These are phyloP conservation scores for Lasiurus borealis DNA, from an alignment of 2,113 vertebrate genomes.

Conservation along the genomic window DNA sequence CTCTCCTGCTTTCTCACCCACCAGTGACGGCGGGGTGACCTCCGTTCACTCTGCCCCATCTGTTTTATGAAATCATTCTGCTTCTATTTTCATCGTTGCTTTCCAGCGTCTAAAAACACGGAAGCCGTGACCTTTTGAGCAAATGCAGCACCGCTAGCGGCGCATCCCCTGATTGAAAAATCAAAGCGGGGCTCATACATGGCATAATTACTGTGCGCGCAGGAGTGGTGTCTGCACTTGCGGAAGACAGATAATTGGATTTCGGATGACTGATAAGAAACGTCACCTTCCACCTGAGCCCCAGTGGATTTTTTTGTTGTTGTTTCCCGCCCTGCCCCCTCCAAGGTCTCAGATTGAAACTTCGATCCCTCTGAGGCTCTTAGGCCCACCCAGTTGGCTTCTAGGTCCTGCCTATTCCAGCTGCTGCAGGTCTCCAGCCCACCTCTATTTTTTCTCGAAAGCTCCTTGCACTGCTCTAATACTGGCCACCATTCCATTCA, in stretches of 20 bases:
- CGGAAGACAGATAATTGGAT: conserved; percentile 78
- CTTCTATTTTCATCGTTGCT: conserved; percentile 78
- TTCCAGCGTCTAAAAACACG: conserved; percentile 56
- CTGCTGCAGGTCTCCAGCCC: background rate
- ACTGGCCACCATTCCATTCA: no score
- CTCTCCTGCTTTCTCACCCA: background rate
- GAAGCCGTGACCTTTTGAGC: conserved; percentile 77
- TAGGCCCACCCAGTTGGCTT: background rate
- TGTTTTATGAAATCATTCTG: conserved; percentile 67
- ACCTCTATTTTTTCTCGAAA: background rate
- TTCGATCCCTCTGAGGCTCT: background rate
- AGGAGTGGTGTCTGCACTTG: conserved; percentile 63
- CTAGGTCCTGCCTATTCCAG: background rate
- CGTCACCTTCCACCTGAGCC: conserved; percentile 76
- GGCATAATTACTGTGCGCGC: conserved; percentile 66
- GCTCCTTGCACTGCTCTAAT: background rate
- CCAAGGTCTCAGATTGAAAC: background rate
- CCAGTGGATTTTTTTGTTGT: background rate
- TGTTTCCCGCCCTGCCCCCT: background rate
- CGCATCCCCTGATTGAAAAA: conserved; percentile 79
- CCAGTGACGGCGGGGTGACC: conserved; percentile 36
- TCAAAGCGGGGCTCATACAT: conserved; percentile 73
- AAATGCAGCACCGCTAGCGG: conserved; percentile 64
- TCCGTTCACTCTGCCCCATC: conserved; percentile 21
- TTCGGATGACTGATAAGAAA: conserved; percentile 80